These are phyloP conservation scores for Orestias chungarensis DNA, from an alignment of 2,797 vertebrate genomes.

Conservation along the genomic window DNA sequence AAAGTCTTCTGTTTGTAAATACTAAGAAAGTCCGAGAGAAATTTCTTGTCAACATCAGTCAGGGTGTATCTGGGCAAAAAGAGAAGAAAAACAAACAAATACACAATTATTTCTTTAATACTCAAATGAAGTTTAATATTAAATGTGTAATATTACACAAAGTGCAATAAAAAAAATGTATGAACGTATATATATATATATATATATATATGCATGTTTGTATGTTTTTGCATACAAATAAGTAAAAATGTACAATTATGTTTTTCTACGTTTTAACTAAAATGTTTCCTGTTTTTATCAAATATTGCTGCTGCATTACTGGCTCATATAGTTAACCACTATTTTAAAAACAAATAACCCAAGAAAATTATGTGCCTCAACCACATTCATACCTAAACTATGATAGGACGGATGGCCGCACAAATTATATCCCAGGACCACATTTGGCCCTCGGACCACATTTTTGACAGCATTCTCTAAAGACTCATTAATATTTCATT, in stretches of 20 bases:
- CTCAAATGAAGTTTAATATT: too few relatives aligned
- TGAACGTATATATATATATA: background rate
- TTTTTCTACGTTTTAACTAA: too few relatives aligned
- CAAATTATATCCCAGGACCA: background rate
- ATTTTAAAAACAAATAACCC: too few relatives aligned
- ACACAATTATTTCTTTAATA: background rate
- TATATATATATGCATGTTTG: too few relatives aligned
- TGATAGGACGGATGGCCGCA: background rate
- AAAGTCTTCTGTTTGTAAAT: slow-evolving; percentile 25
- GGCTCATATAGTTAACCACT: too few relatives aligned
- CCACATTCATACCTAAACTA: too few relatives aligned
- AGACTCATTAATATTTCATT: background rate
- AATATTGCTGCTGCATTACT: too few relatives aligned
- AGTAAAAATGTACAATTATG: too few relatives aligned
- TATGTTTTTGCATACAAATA: too few relatives aligned
- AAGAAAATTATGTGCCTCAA: background rate
- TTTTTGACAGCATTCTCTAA: background rate
- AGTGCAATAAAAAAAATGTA: too few relatives aligned
- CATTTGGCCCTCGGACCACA: background rate
- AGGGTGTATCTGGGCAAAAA: slow-evolving; percentile 42
- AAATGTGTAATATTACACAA: too few relatives aligned
- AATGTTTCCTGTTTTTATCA: too few relatives aligned
- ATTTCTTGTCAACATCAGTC: slow-evolving; percentile 62
- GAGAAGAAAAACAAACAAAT: background rate
- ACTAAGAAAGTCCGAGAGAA: slow-evolving; percentile 43